Evolutionary conservation across 2,888 invertebrate species (phyloP).

Genomic region (Congeria kusceri): DNA sequence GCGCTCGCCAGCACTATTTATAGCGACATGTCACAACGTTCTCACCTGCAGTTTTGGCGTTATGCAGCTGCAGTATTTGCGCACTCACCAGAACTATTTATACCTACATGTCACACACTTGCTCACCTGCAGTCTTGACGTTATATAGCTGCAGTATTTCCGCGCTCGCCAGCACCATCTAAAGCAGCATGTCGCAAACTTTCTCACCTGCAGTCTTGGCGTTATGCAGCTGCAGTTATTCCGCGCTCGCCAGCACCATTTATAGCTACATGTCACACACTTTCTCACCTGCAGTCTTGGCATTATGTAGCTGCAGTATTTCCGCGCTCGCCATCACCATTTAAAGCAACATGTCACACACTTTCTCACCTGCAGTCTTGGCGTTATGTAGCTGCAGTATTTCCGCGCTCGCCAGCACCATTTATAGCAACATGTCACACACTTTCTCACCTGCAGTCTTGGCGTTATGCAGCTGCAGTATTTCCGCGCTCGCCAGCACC

Average conservation of each 20-base stretch:
- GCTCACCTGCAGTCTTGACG: slow-evolving; percentile 50
- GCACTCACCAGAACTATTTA: slow-evolving; percentile 84
- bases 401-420: slow-evolving; percentile 82
- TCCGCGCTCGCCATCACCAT: too few relatives aligned
- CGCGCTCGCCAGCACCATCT: slow-evolving; percentile 84
- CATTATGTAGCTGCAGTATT: slow-evolving; percentile 73
- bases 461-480: slow-evolving; percentile 70
- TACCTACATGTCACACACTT: too few relatives aligned
- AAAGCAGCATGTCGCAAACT: too few relatives aligned
- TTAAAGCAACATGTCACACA: too few relatives aligned
- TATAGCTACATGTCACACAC: not conserved
- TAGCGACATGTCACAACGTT: too few relatives aligned
- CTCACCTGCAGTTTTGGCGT: slow-evolving; percentile 54
- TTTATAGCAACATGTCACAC: too few relatives aligned
- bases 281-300: slow-evolving; percentile 49
- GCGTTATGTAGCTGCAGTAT: slow-evolving; percentile 72
- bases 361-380: slow-evolving; percentile 45
- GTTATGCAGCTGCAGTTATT: slow-evolving; percentile 76
- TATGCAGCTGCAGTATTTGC: slow-evolving; percentile 77
- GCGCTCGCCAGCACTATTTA: slow-evolving; percentile 84
- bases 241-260: too few relatives aligned
- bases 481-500: slow-evolving; percentile 83
- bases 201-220: slow-evolving; percentile 50
- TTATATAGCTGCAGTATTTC: slow-evolving; percentile 78
- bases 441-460: slow-evolving; percentile 45